Evolutionary conservation across 2,797 vertebrate species (phyloP).

Genomic region (Siniperca obscura): DNA sequence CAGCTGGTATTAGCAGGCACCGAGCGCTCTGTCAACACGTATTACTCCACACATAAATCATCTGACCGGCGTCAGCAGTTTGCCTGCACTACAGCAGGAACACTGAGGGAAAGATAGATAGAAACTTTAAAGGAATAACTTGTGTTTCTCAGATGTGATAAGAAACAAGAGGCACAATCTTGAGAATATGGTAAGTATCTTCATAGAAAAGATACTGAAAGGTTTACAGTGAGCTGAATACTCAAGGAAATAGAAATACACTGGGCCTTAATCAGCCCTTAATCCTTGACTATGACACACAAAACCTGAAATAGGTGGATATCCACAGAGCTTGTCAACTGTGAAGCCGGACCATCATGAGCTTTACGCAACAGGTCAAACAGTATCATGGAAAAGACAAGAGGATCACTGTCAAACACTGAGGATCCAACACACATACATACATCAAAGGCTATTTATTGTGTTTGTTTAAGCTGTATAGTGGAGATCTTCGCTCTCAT

Average conservation of each 20-base stretch:
- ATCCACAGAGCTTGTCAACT: constrained; percentile 37
- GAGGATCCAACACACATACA: constrained; percentile 14
- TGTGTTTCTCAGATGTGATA: constrained; percentile 1
- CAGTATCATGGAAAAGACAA: constrained; percentile 20
- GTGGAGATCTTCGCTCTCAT: constrained; percentile 36
- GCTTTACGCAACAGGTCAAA: constrained; percentile 39
- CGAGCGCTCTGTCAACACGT: constrained; percentile 67
- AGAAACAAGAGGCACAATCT: background rate
- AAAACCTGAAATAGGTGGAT: constrained; percentile 62
- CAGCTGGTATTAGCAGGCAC: constrained; percentile 73
- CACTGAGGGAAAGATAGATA: constrained; percentile 2
- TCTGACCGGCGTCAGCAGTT: constrained; percentile 38
- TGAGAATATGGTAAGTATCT: too few species aligned
- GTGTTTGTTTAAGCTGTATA: constrained; percentile 32
- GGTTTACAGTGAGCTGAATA: background rate
- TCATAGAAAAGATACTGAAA: background rate
- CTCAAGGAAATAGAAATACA: too few species aligned
- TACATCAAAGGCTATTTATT: constrained; percentile 17
- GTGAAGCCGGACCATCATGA: background rate
- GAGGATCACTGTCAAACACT: constrained; percentile 33
- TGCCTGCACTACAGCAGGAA: constrained; percentile 22
- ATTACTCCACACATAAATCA: constrained; percentile 68
- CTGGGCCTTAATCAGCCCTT: background rate
- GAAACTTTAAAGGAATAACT: constrained; percentile 1
- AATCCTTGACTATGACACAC: constrained; percentile 48